phyloP scores from a whole-genome alignment of 2,113 vertebrate genomes.

The western clawed frog (Xenopus tropicalis) region UCB_Xtro_10.0 CM004450.2:67873001-67873500 shows the following conservation, averaged over 20 bases:
- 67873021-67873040: too few species aligned
- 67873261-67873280: constrained; percentile 27
- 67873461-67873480: constrained; percentile 21
- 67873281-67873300: constrained; percentile 25
- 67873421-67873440: constrained; percentile 29
- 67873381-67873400: constrained; percentile 40
- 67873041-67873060: too few species aligned
- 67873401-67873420: constrained; percentile 40
- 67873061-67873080: too few species aligned
- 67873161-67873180: too few species aligned
- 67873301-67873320: constrained; percentile 44
- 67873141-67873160: too few species aligned
- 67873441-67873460: background rate
- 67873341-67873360: constrained; percentile 33
- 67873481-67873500: constrained; percentile 10
- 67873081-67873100: too few species aligned
- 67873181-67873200: background rate
- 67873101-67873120: too few species aligned
- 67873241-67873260: constrained; percentile 31
- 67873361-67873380: constrained; percentile 46
- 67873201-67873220: background rate
- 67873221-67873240: constrained; percentile 21
- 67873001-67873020: too few species aligned
- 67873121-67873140: too few species aligned
- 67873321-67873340: constrained; percentile 37